Evolutionary conservation across 2,888 invertebrate species (phyloP), one percentile per base, ranked within the genome.

Genomic region (Platycheirus albimanus): DNA sequence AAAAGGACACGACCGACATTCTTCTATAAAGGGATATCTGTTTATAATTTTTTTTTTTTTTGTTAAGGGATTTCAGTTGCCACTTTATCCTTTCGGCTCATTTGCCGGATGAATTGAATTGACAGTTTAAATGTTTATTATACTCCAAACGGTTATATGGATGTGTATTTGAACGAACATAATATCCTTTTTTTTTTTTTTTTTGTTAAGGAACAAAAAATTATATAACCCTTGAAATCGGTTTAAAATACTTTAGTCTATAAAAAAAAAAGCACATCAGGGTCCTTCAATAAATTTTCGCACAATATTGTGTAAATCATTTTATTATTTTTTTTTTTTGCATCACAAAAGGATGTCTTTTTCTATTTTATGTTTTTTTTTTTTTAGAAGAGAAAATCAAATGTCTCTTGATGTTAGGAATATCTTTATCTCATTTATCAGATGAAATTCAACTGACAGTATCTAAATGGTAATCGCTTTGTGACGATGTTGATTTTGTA

Each of bases 91-190:
- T 41, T 28, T 28, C 11, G 41, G 15, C 58, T 58, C 24, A 58
- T 41, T 58, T 13, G 10, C 24, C 41, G 20, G 15, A 58, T 38
- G 24, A 38, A 41, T 41, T 58, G 58, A 58, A 24, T 58, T 58
- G 58, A 58, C 58, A 58, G 58, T 58, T 58, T 58, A 58, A 58
- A 58, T 41, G 41, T 58, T 41, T 58, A 58, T 58, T 28, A 58
- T 7, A 15, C 41, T 41, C 15, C 2, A 2, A 33, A 33, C 30
- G 13, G 15, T 28, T 24, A 41, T 24, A 41, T 58, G 11, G 58
- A 58, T 41, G 13, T 38, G 11, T 28, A 41, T 41, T 58, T 41
- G 24, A 56, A 24, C 8, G 52, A n/a, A 30, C 15, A 54, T 54
- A 54, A 54, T 54, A 54, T 54, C 36, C 36, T 36, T 54, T 20